Evolutionary conservation across 2,888 invertebrate genomes (phyloP).

Genomic region (Stenolophus ochropezus): DNA sequence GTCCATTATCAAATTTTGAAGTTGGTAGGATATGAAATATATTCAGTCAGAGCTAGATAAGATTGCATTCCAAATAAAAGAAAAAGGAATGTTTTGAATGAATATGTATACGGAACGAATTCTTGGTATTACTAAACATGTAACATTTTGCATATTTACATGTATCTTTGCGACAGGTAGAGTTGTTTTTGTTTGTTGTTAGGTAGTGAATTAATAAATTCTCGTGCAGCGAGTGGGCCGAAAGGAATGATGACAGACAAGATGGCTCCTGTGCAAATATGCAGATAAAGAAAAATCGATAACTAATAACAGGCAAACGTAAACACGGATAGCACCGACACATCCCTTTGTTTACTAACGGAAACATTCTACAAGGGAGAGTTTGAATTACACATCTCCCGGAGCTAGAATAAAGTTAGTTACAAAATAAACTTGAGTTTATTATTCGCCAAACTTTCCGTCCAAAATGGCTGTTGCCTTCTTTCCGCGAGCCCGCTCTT

Average conservation of each 20-base stretch:
- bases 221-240: background rate
- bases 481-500: constrained; percentile 34
- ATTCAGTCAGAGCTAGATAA: no score
- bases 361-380: constrained; percentile 59
- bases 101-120: no score
- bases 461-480: constrained; percentile 59
- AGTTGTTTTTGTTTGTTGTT: no score
- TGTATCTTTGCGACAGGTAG: no score
- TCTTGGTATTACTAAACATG: no score
- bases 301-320: constrained; percentile 60
- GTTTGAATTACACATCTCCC: constrained; percentile 60
- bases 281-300: constrained; percentile 60
- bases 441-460: constrained; percentile 60
- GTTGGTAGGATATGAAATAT: no score
- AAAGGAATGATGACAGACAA: background rate
- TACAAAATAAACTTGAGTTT: constrained; percentile 61
- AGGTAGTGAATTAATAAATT: constrained; percentile 24
- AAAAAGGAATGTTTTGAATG: no score
- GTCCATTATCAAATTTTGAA: no score
- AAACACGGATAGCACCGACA: constrained; percentile 56
- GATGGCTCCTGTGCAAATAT: constrained; percentile 44
- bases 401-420: constrained; percentile 60
- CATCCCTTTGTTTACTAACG: constrained; percentile 60
- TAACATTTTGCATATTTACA: no score
- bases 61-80: no score